Evolutionary conservation across 2,888 invertebrate genomes (phyloP).

Genomic region (Nomada fabriciana): DNA sequence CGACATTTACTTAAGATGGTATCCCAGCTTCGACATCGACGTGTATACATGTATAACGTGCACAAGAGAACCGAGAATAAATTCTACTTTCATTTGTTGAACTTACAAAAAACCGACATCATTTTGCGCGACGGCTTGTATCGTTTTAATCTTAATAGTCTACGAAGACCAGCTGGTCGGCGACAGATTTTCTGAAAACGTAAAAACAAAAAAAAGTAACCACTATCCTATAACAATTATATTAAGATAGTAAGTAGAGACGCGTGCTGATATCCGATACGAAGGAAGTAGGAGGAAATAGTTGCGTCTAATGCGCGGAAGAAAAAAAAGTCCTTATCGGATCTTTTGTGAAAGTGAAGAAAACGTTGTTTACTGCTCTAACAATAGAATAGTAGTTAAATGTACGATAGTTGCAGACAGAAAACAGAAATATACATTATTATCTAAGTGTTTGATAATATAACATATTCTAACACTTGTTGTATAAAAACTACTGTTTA

Average conservation of each 20-base stretch:
- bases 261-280: constrained; percentile 40
- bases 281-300: constrained; percentile 24
- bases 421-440: constrained; percentile 63
- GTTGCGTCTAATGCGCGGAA: constrained; percentile 23
- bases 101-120: constrained; percentile 12
- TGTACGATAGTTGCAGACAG: constrained; percentile 67
- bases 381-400: constrained; percentile 68
- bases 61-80: constrained; percentile 32
- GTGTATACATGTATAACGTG: constrained; percentile 7
- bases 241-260: constrained; percentile 36
- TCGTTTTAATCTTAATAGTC: constrained; percentile 17
- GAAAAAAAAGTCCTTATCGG: constrained; percentile 57
- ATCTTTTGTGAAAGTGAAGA: constrained; percentile 57
- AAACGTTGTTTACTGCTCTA: constrained; percentile 66
- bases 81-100: constrained; percentile 39
- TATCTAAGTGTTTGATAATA: constrained; percentile 72
- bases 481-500: constrained; percentile 66
- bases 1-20: not conserved
- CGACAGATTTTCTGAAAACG: constrained; percentile 38
- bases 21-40: constrained; percentile 27
- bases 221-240: constrained; percentile 1
- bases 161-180: constrained; percentile 8
- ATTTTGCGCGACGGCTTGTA: constrained; percentile 21
- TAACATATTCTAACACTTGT: constrained; percentile 72
- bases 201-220: constrained; percentile 39